Evolutionary conservation across 2,113 vertebrate species (phyloP), one percentile per base, ranked within the genome.

Genomic region (Myiopsitta monachus): DNA sequence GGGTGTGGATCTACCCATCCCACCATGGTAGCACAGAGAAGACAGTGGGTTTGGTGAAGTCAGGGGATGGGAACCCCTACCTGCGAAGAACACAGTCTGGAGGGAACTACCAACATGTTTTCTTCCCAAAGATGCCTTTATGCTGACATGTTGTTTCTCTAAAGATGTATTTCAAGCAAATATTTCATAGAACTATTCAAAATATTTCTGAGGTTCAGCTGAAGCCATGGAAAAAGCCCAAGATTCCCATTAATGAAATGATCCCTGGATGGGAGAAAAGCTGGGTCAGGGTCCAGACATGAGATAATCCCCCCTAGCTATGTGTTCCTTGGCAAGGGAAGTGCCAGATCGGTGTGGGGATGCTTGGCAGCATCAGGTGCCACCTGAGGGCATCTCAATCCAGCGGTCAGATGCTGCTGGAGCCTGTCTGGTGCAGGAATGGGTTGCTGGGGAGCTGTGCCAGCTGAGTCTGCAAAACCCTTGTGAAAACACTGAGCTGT

Each of bases 381-480:
- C 3, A 1, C 19, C 74, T 0, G 1, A 66, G 62, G 49, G 39
- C 68, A 54, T 17, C 83, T 61, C 44, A 24, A 7, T 7, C 11
- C 64, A 41, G 36, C 0, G 1, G 7, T 18, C 3, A 1, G 10
- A 30, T 5, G 55, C 46, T 27, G 54, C 83, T 36, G 72, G 78
- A 51, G 36, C 70, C 16, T 18, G 23, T 10, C 41, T 1, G 43
- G 33, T 8, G 51, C 47, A 38, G 74, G 73, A 22, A 61, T 19
- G 77, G 59, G 66, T 31, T 26, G 13, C 24, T 17, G 78, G 28
- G 38, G 47, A 79, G 68, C 72, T 49, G 3, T 19, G 72, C 61
- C 82, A 90, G 83, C 80, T 66, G 68, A 88, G 84, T 67, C 59
- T 54, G 85, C 84, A 59, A 81, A 92, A 75, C n/a, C 89, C 89